phyloP scores from a whole-genome alignment of 2,888 invertebrate species.

The Sipha maydis region DNA sequence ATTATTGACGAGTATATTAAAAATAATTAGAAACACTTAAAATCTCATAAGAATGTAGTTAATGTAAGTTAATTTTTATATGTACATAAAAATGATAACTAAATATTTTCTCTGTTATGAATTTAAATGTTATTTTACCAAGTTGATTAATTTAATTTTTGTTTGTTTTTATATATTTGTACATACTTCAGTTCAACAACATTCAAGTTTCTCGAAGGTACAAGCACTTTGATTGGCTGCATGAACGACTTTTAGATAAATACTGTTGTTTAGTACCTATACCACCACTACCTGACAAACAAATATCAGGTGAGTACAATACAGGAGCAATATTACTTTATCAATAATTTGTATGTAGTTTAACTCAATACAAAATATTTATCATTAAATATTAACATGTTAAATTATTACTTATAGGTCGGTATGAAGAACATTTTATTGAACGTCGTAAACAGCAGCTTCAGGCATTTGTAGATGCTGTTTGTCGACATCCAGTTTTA shows the following conservation, averaged over 20 bases:
- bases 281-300: constrained; percentile 97
- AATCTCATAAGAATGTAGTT: no score
- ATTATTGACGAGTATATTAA: no score
- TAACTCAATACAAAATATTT: neutral
- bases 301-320: constrained; percentile 78
- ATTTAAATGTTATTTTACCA: no score
- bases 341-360: neutral
- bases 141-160: neutral
- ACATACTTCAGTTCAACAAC: constrained; percentile 77
- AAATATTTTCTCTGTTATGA: no score
- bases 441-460: constrained; percentile 93
- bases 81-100: no score
- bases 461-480: constrained; percentile 96
- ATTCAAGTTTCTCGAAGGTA: constrained; percentile 94
- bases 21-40: no score
- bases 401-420: constrained; percentile 70
- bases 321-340: no score
- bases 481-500: constrained; percentile 95
- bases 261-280: constrained; percentile 93
- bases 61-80: no score
- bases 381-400: neutral
- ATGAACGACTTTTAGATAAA: constrained; percentile 91
- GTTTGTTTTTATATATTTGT: constrained; percentile 17
- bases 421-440: constrained; percentile 97
- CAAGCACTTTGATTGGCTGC: constrained; percentile 99